Evolutionary conservation across 2,888 invertebrate species (phyloP).

Genomic region (Abscondita cerata): DNA sequence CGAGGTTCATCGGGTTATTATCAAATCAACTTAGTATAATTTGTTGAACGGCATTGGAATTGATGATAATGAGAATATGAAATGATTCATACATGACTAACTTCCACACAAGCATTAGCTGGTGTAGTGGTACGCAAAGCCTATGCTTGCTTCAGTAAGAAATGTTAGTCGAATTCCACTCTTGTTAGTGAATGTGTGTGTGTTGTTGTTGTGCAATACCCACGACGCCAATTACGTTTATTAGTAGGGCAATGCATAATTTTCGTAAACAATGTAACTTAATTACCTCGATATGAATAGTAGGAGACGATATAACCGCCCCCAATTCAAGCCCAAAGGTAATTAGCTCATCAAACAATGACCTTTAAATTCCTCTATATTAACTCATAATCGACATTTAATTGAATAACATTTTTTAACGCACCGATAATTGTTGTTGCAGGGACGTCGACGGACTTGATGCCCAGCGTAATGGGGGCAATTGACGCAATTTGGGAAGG

Average conservation of each 20-base stretch:
- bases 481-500: slow-evolving; percentile 79
- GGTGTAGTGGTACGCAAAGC: slow-evolving; percentile 4
- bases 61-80: slow-evolving; percentile 43
- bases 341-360: neutral
- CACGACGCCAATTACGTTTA: neutral
- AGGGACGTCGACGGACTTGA: slow-evolving; percentile 88
- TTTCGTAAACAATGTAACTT: neutral
- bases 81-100: slow-evolving; percentile 45
- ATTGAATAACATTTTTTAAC: too few relatives aligned
- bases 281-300: slow-evolving; percentile 17
- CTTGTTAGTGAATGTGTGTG: slow-evolving; percentile 9
- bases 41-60: slow-evolving; percentile 36
- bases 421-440: slow-evolving; percentile 61
- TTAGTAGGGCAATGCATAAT: slow-evolving; percentile 1
- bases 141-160: neutral
- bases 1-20: slow-evolving; percentile 27
- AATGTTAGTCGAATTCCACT: slow-evolving; percentile 14
- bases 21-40: slow-evolving; percentile 29
- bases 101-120: neutral
- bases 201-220: slow-evolving; percentile 3
- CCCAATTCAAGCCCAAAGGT: slow-evolving; percentile 17
- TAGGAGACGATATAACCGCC: slow-evolving; percentile 11
- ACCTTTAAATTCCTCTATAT: neutral
- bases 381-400: neutral
- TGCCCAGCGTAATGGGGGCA: slow-evolving; percentile 84